Evolutionary conservation across 2,797 vertebrate species (phyloP).

Genomic region (Typhlichthys eigenmanni): DNA sequence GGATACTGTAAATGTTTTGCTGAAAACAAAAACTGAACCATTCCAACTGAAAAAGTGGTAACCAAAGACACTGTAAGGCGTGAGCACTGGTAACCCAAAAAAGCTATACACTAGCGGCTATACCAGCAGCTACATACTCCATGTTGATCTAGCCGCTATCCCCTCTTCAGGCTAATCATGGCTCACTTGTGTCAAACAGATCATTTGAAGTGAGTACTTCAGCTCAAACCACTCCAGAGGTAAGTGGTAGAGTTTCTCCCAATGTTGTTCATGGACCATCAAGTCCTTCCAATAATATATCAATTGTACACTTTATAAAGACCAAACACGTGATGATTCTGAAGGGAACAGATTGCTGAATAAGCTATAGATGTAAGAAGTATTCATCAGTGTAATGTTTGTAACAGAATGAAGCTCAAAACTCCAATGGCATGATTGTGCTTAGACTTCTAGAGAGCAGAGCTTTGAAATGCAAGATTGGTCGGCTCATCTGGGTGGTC

Average conservation of each 20-base stretch:
- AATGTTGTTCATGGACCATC: neutral
- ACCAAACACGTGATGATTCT: neutral
- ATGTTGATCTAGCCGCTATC: slow-evolving; percentile 49
- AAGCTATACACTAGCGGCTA: neutral
- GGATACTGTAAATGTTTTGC: too few relatives aligned
- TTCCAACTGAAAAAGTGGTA: neutral
- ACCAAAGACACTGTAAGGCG: neutral
- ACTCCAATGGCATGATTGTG: slow-evolving; percentile 5
- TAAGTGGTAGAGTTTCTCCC: slow-evolving; percentile 37
- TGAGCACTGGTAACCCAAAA: too few relatives aligned
- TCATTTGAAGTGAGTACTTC: slow-evolving; percentile 39
- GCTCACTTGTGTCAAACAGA: slow-evolving; percentile 28
- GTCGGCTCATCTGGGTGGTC: neutral
- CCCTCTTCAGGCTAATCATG: slow-evolving; percentile 42
- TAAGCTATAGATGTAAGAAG: neutral
- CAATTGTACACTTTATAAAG: too few relatives aligned
- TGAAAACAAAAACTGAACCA: too few relatives aligned
- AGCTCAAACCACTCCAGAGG: slow-evolving; percentile 42
- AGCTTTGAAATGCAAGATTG: too few relatives aligned
- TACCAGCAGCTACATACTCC: slow-evolving; percentile 1
- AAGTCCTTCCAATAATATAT: too few relatives aligned
- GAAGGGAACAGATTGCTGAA: too few relatives aligned
- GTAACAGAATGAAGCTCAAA: neutral
- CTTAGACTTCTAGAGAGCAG: neutral
- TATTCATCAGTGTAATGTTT: neutral